These are phyloP conservation scores for Amphiura filiformis DNA, from an alignment of 35 echinoderm and acorn worm genomes.

Conservation along the genomic window DNA sequence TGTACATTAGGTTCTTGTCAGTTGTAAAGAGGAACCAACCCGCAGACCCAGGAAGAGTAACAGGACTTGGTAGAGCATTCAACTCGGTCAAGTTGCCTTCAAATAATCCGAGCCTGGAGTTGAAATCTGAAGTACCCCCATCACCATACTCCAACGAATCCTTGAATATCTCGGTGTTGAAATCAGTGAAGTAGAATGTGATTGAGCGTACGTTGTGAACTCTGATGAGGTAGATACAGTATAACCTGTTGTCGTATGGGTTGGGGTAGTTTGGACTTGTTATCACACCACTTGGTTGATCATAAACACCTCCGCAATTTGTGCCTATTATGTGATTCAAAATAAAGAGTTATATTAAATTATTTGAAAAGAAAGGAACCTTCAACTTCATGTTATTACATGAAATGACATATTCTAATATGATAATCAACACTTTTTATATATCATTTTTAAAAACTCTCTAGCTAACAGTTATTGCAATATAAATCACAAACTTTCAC, in stretches of 20 bases:
- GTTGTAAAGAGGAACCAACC: slow-evolving; percentile 55
- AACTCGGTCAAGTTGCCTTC: slow-evolving; percentile 44
- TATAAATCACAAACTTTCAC: too few species aligned
- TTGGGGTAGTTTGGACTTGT: slow-evolving; percentile 39
- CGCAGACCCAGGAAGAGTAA: slow-evolving; percentile 4
- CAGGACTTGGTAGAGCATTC: not conserved
- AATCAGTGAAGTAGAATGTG: slow-evolving; percentile 34
- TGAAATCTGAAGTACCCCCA: slow-evolving; percentile 27
- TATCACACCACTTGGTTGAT: slow-evolving; percentile 6
- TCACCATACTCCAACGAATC: slow-evolving; percentile 34
- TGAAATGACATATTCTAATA: too few species aligned
- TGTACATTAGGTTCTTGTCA: slow-evolving; percentile 43
- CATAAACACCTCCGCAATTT: not conserved
- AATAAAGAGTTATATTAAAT: too few species aligned
- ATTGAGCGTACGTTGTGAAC: slow-evolving; percentile 43
- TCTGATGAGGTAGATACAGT: slow-evolving; percentile 51
- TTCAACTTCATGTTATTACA: too few species aligned
- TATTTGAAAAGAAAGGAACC: too few species aligned
- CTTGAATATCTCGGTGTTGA: slow-evolving; percentile 54
- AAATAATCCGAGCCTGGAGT: not conserved
- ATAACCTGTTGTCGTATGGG: slow-evolving; percentile 21
- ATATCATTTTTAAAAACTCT: too few species aligned
- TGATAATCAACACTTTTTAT: too few species aligned
- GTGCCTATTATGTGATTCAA: not conserved
- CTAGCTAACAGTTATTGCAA: too few species aligned